A percentile compares a stretch with the other conserved stretches of the same genome.
Conservation (phyloP, 1,140 invertebrate genomes). For the Papilio helenus region DNA sequence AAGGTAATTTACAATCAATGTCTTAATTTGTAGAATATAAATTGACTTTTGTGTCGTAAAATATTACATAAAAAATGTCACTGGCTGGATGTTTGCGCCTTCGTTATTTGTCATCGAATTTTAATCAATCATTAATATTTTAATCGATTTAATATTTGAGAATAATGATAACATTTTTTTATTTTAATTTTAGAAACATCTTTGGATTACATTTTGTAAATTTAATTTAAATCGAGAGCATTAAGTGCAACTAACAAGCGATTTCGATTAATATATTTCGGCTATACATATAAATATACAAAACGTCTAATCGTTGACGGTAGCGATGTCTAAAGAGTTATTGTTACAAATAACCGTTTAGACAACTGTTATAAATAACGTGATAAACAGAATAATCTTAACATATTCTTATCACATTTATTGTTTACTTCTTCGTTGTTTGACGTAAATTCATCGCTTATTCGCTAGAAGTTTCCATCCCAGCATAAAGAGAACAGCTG, state of each 20-base stretch:
- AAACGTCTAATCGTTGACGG: constrained; percentile 4
- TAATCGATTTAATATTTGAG: neutral
- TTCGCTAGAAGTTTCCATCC: constrained; percentile 78
- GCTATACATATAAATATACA: constrained; percentile 39
- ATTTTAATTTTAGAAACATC: constrained; percentile 12
- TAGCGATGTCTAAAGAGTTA: constrained; percentile 24
- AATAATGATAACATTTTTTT: neutral
- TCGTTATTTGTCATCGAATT: neutral
- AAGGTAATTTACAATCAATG: neutral
- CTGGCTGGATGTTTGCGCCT: neutral
- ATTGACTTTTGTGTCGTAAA: neutral
- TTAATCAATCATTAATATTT: neutral
- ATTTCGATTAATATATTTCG: constrained; percentile 38
- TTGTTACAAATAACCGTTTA: constrained; percentile 24
- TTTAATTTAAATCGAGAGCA: constrained; percentile 16
- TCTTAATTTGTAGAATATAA: neutral
- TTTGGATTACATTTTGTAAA: constrained; percentile 26
- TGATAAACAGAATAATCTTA: constrained; percentile 41
- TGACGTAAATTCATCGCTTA: constrained; percentile 71
- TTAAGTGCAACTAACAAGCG: constrained; percentile 27
- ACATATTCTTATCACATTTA: constrained; percentile 35
- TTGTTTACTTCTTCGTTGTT: neutral
- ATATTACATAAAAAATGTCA: neutral
- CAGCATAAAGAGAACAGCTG: constrained; percentile 76
- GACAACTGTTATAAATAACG: constrained; percentile 26